Percentiles rank a stretch among this genome's conserved stretches.
phyloP scores from a whole-genome alignment of 2,888 invertebrate genomes.

The Timandra comae region DNA sequence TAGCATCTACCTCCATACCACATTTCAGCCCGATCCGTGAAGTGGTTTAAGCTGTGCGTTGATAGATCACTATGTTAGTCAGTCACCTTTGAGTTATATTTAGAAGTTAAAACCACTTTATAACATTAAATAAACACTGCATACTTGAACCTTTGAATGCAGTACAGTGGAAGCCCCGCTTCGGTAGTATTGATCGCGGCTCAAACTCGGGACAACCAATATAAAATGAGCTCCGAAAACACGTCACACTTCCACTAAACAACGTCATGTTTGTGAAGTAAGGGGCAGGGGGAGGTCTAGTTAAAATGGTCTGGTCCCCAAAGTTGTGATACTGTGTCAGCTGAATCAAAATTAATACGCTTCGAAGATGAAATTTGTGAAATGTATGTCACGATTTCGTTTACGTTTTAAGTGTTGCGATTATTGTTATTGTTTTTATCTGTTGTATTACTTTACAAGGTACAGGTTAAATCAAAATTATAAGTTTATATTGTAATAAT shows the following conservation, averaged over 20 bases:
- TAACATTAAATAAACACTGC: constrained; percentile 4
- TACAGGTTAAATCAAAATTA: too few species aligned
- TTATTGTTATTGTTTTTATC: too few species aligned
- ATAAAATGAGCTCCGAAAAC: constrained; percentile 14
- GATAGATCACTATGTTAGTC: too few species aligned
- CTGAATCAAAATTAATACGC: constrained; percentile 13
- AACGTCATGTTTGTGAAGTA: constrained; percentile 12
- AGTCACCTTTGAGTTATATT: too few species aligned
- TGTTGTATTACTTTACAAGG: too few species aligned
- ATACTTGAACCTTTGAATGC: constrained; percentile 17
- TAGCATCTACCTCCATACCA: too few species aligned
- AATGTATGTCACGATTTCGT: constrained; percentile 2
- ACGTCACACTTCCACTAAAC: constrained; percentile 11
- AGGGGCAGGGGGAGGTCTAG: constrained; percentile 14
- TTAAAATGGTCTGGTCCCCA: constrained; percentile 4
- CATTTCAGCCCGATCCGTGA: too few species aligned
- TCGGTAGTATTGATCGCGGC: constrained; percentile 18
- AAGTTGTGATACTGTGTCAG: constrained; percentile 12
- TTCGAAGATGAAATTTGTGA: constrained; percentile 13
- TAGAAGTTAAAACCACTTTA: too few species aligned
- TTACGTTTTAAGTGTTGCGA: too few species aligned
- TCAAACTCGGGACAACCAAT: constrained; percentile 9
- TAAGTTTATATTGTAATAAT: too few species aligned
- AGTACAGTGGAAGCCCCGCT: constrained; percentile 9
- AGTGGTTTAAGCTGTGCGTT: too few species aligned